Percentiles rank a stretch among this genome's conserved stretches.
phyloP scores from a whole-genome alignment of 2,113 vertebrate genomes.

The Calonectris borealis region DNA sequence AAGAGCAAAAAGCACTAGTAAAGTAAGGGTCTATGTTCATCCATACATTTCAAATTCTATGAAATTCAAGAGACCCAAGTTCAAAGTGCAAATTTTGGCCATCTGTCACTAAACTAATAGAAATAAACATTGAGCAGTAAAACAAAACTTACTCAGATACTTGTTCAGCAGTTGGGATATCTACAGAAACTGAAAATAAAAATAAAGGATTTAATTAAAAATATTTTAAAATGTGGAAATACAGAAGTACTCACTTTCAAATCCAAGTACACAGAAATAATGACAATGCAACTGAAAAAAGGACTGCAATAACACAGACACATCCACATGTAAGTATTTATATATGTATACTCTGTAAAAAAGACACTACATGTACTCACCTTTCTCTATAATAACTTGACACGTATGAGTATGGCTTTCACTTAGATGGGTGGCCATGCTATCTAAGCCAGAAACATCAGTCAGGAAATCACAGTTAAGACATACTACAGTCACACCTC shows the following conservation, averaged over 20 bases:
- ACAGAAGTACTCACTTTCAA: background rate
- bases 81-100: background rate
- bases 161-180: conserved; percentile 70
- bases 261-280: background rate
- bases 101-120: background rate
- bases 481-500: conserved; percentile 88
- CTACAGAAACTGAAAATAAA: conserved; percentile 78
- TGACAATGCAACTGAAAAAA: background rate
- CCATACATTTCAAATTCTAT: background rate
- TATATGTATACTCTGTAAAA: background rate
- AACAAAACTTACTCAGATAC: conserved; percentile 80
- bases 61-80: background rate
- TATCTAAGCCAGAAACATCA: conserved; percentile 83
- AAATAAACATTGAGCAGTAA: background rate
- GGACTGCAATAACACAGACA: background rate
- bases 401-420: conserved; percentile 84
- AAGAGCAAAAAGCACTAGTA: background rate
- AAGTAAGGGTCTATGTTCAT: background rate
- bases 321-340: background rate
- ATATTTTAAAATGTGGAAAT: background rate
- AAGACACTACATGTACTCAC: conserved; percentile 64
- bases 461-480: conserved; percentile 89
- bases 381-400: conserved; percentile 86
- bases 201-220: conserved; percentile 64
- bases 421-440: conserved; percentile 90